Base-by-base conservation (phyloP, 1,140 invertebrate species). In the Chymomyza costata region DNA sequence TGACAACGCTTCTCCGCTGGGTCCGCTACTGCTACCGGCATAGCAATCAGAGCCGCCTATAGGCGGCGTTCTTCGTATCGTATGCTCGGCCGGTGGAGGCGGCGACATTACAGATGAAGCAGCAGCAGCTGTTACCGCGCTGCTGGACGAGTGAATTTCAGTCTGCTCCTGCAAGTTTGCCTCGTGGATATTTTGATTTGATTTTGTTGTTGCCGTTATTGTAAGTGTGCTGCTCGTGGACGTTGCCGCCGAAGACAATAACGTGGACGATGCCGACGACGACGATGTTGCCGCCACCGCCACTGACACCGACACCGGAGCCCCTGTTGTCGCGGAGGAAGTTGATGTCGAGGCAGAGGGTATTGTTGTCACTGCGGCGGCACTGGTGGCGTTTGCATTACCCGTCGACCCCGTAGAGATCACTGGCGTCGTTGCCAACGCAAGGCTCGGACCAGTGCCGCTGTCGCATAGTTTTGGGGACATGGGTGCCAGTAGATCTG, bases 401-500 rank as follows among this genome's bases (percentile, higher is more conserved):
- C 66, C 3, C 62, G 51, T 19, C 21, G 32, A 7, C 37, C 5
- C 76, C 40, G 83, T 85, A 8, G 78, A 82, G 19, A 13, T 57
- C 83, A 82, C 15, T 61, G 84, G 51, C 85, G 83, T 28, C 76
- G 74, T 52, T 50, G 80, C 40, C 56, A 86, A 64, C 84, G 84
- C 65, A 83, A 85, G 69, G 86, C 85, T 55, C 43, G 14, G 21
- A 43, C 35, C 54, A 43, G 54, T 60, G 82, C 88, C 74, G 86
- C 86, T 84, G 87, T 89, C 85, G 87, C 88, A 85, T 86, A 91
- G 89, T 85, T 90, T 90, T 85, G 92, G 92, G 71, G 92, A 93
- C 82, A 89, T 85, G 80, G 91, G 92, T 86, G 92, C 92, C 83
- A 92, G 90, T 55, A 93, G 90, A 86, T 94, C 93, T 82, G 93